These are phyloP conservation scores for Philotrypesis tridentata DNA, from an alignment of 1,140 invertebrate genomes.

Conservation along the genomic window DNA sequence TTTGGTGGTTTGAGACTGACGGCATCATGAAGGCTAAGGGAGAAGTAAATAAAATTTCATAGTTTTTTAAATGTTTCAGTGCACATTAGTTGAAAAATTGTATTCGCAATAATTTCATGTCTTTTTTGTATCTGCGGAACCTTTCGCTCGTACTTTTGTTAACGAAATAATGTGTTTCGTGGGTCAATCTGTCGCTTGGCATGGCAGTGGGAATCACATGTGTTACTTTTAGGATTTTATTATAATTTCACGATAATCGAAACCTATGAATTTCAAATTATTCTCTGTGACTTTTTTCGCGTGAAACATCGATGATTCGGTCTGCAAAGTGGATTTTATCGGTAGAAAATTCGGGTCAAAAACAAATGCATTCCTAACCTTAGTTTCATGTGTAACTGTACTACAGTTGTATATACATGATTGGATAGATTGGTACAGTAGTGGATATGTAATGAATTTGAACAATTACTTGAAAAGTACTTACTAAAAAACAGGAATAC, in stretches of 20 bases:
- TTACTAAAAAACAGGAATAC: neutral
- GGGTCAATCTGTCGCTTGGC: neutral
- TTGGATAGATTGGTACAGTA: neutral
- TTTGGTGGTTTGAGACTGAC: neutral
- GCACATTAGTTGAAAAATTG: neutral
- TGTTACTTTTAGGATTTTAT: conserved; percentile 18
- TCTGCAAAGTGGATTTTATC: neutral
- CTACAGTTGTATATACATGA: no score
- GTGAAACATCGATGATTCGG: neutral
- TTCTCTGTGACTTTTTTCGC: neutral
- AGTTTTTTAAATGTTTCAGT: neutral
- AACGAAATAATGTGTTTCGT: neutral
- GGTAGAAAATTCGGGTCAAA: neutral
- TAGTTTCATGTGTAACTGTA: neutral
- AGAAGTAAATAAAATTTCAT: conserved; percentile 43
- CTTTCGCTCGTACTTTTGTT: neutral
- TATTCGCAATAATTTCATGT: neutral
- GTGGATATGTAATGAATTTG: neutral
- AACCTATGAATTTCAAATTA: neutral
- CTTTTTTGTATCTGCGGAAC: neutral
- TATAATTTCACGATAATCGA: neutral
- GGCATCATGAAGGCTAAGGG: conserved; percentile 49
- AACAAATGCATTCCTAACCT: conserved; percentile 26
- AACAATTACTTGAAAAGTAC: neutral
- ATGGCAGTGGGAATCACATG: conserved; percentile 29